Evolutionary conservation across 2,888 invertebrate genomes (phyloP), one percentile per base, ranked within the genome.

Genomic region (Synergus umbraculus): DNA sequence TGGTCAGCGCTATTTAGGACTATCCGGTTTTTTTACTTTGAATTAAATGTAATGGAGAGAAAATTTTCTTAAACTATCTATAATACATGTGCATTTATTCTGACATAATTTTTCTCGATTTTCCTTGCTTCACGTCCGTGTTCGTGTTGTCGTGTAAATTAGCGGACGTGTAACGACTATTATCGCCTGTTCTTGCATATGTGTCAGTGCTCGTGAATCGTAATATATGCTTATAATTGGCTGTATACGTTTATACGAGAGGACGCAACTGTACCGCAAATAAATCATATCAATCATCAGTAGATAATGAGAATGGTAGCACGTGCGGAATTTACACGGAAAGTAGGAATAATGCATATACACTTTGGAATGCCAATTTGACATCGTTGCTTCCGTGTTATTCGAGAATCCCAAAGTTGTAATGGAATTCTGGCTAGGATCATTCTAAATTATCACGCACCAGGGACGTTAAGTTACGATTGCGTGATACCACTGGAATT

Each of bases 371-470:
- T 60, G 22, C 22, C 60, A 60, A 60, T 60, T 60, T 60, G 60
- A 60, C 60, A 60, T 22, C 60, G 22, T 22, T 60, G 60, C 22
- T 60, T 60, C 60, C 60, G 60, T 60, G 60, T 60, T 60, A 60
- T 60, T 60, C 22, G 60, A 22, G 60, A 60, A 22, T 60, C 60
- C 60, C 60, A 4, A 60, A 60, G 60, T 60, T 60, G 22, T 60
- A 60, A 60, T 60, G 60, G 60, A 60, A 60, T 60, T 60, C 22
- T 60, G 22, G 60, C 60, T 60, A 60, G 60, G 60, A 60, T 60
- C 60, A 60, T 60, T 60, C 60, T 60, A 60, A 60, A 60, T 60
- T 60, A 60, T 60, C 60, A 22, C 60, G 60, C 60, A 60, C 60
- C 60, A 22, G 60, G 60, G 60, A 60, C 60, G 60, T 60, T 60